These are phyloP conservation scores for Apis dorsata DNA, from an alignment of 1,140 invertebrate genomes.

Conservation along the genomic window DNA sequence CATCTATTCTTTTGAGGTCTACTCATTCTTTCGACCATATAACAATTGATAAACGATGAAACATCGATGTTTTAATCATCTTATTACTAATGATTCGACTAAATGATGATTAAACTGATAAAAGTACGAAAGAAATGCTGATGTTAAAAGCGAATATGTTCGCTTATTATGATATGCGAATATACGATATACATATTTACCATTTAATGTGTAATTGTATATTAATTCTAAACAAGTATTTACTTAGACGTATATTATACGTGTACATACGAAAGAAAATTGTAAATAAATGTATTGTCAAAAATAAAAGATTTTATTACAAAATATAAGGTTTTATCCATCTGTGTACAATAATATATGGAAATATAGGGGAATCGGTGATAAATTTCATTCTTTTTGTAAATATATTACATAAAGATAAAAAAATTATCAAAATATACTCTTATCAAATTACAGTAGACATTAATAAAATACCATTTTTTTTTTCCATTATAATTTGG, in stretches of 20 bases:
- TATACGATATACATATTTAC: too few relatives aligned
- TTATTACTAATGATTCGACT: neutral
- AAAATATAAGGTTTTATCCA: neutral
- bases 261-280: neutral
- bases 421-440: slow-evolving; percentile 8
- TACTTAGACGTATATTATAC: slow-evolving; percentile 5
- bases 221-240: neutral
- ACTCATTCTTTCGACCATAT: slow-evolving; percentile 27
- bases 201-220: neutral
- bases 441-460: neutral
- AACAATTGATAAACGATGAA: neutral
- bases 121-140: neutral
- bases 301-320: slow-evolving; percentile 17
- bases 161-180: too few relatives aligned
- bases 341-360: neutral
- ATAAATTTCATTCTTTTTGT: neutral
- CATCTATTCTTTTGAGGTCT: neutral
- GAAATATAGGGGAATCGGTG: too few relatives aligned
- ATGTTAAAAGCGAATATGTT: neutral
- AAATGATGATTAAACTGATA: neutral
- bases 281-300: slow-evolving; percentile 17
- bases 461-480: neutral
- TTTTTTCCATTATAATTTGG: too few relatives aligned
- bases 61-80: neutral
- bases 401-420: neutral